Percentiles rank a stretch among this genome's conserved stretches.
phyloP scores from a whole-genome alignment of 2,113 vertebrate species.

The Cyanocitta stelleri region DNA sequence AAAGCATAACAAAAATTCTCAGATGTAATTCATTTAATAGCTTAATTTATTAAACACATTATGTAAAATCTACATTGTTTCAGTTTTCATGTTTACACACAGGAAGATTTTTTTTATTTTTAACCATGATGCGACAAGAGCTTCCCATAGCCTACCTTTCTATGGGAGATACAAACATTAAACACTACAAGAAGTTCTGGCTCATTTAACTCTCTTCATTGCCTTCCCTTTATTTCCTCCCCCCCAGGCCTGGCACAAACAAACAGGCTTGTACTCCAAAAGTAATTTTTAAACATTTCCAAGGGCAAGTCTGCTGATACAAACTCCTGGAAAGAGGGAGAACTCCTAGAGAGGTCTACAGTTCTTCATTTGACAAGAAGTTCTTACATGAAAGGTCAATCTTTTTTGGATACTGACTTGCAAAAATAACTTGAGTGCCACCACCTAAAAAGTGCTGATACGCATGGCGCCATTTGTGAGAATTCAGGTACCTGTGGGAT shows the following conservation, averaged over 20 bases:
- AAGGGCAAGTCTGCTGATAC: slow-evolving; percentile 27
- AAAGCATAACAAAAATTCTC: slow-evolving; percentile 41
- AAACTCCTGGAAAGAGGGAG: slow-evolving; percentile 59
- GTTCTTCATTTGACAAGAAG: slow-evolving; percentile 61
- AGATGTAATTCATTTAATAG: slow-evolving; percentile 61
- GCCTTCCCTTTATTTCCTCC: slow-evolving; percentile 52
- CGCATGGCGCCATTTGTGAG: neutral
- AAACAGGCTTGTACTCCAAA: slow-evolving; percentile 30
- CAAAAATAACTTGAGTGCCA: slow-evolving; percentile 66
- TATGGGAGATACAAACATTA: slow-evolving; percentile 56
- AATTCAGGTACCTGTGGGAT: slow-evolving; percentile 16
- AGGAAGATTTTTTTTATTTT: slow-evolving; percentile 33
- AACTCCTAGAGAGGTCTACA: slow-evolving; percentile 67
- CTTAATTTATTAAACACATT: slow-evolving; percentile 77
- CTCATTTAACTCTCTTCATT: slow-evolving; percentile 69
- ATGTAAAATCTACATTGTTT: slow-evolving; percentile 74
- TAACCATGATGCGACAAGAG: slow-evolving; percentile 50
- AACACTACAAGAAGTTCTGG: slow-evolving; percentile 64
- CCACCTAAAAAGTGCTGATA: slow-evolving; percentile 62
- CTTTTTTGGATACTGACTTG: slow-evolving; percentile 54
- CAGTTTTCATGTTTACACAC: slow-evolving; percentile 73
- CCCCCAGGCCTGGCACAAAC: neutral
- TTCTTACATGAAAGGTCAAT: slow-evolving; percentile 59
- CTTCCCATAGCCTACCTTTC: slow-evolving; percentile 41
- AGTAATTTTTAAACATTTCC: slow-evolving; percentile 18